Percentiles rank a stretch among this genome's conserved stretches.
Conservation (phyloP, 2,888 invertebrate genomes). For the Cephus pulcher region DNA sequence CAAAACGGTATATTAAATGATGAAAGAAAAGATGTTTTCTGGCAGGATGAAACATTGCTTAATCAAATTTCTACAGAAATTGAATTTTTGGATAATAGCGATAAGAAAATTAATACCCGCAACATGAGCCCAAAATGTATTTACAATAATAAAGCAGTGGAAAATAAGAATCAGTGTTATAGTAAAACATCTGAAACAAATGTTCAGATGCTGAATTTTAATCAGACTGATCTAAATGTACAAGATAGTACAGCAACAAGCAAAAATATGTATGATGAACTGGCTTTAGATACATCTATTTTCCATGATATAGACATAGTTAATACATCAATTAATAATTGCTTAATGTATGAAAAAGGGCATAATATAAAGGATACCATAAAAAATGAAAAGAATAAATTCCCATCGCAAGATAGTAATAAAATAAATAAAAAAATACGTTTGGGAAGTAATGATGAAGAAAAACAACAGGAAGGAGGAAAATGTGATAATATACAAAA, state of each 20-base stretch:
- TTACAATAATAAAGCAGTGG: conserved; percentile 12
- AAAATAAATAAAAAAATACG: not conserved
- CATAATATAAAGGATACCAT: not conserved
- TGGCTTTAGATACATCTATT: not conserved
- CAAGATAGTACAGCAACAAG: not conserved
- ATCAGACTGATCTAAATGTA: not conserved
- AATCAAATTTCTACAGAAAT: not conserved
- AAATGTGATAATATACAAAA: not conserved
- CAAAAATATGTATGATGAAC: not conserved
- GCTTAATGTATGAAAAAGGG: not conserved
- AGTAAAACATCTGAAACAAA: not conserved
- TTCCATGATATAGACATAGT: not conserved
- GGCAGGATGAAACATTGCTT: conserved; percentile 7
- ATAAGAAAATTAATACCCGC: not conserved
- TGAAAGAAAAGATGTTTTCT: not conserved
- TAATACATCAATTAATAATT: not conserved
- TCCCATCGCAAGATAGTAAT: not conserved
- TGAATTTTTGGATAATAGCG: not conserved
- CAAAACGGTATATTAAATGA: not conserved
- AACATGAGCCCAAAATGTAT: conserved; percentile 17
- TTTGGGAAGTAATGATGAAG: not conserved
- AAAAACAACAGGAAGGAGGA: conserved; percentile 12
- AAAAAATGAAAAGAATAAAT: not conserved
- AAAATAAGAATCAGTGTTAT: not conserved
- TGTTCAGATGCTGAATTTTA: not conserved